A percentile compares a stretch with the other conserved stretches of the same genome.
phyloP scores from a whole-genome alignment of 2,888 invertebrate species.

The Mimas tiliae region DNA sequence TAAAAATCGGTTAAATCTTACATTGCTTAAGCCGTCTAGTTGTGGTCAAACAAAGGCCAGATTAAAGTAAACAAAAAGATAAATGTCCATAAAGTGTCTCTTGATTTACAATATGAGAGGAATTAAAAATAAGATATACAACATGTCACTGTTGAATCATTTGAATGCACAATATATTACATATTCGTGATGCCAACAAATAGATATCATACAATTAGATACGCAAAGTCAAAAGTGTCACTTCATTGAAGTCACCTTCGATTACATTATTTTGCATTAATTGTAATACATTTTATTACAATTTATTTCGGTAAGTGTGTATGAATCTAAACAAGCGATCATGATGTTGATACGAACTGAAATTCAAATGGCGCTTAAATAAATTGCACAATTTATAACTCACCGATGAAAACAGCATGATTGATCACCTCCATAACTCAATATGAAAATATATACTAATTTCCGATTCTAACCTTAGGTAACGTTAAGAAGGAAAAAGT shows the following conservation, averaged over 20 bases:
- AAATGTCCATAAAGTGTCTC: slow-evolving; percentile 1
- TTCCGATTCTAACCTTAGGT: too few relatives aligned
- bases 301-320: background rate
- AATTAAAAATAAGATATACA: slow-evolving; percentile 15
- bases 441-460: too few relatives aligned
- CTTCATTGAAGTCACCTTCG: slow-evolving; percentile 31
- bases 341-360: background rate
- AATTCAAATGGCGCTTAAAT: too few relatives aligned
- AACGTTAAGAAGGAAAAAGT: too few relatives aligned
- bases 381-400: too few relatives aligned
- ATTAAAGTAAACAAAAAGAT: slow-evolving; percentile 8
- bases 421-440: too few relatives aligned
- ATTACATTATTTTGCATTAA: slow-evolving; percentile 36
- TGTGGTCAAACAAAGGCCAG: background rate
- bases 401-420: too few relatives aligned
- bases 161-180: slow-evolving; percentile 15
- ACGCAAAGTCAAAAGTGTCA: slow-evolving; percentile 17
- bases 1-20: background rate
- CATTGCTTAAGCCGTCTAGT: background rate
- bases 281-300: slow-evolving; percentile 27
- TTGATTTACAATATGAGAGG: slow-evolving; percentile 1
- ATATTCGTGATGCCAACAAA: slow-evolving; percentile 12
- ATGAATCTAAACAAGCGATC: background rate
- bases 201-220: background rate
- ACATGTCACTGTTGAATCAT: slow-evolving; percentile 3